Conservation (phyloP, 2,888 invertebrate species). For the Ectemnius lituratus region DNA sequence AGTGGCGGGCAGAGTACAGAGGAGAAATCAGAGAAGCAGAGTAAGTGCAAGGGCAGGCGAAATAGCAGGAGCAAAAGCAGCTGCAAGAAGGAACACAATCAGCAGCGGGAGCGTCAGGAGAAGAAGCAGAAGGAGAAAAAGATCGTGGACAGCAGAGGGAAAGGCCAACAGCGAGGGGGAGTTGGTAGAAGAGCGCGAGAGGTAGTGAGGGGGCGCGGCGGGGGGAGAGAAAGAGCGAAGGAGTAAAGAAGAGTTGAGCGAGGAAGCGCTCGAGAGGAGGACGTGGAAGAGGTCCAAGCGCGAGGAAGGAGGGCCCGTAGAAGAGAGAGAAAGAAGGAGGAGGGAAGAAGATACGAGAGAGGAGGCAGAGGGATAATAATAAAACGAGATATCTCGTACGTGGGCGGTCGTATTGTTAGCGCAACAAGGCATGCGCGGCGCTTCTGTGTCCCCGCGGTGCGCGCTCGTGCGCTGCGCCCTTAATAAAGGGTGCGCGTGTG, state of each 20-base stretch:
- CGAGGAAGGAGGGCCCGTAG: not conserved
- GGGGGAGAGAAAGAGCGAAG: conserved; percentile 7
- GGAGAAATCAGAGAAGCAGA: conserved; percentile 21
- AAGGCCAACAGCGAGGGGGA: not conserved
- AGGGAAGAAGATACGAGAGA: conserved; percentile 39
- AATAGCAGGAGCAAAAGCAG: conserved; percentile 13
- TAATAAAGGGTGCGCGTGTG: conserved; percentile 68
- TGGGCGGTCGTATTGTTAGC: conserved; percentile 77
- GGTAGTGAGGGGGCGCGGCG: conserved; percentile 2
- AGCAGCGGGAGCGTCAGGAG: not conserved
- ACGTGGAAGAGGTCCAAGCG: conserved; percentile 3
- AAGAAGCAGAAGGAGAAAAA: conserved; percentile 7
- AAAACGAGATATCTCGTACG: conserved; percentile 76
- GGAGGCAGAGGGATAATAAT: conserved; percentile 70
- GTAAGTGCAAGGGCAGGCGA: conserved; percentile 4
- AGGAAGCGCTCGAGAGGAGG: not conserved
- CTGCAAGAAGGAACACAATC: conserved; percentile 1
- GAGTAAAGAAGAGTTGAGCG: not conserved
- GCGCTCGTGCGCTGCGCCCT: conserved; percentile 64
- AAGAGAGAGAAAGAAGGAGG: not conserved
- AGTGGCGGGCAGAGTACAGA: conserved; percentile 1
- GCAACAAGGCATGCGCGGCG: conserved; percentile 76
- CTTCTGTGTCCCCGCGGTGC: conserved; percentile 69
- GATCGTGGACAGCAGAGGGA: conserved; percentile 4
- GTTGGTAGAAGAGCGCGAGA: too few relatives aligned